phyloP scores from a whole-genome alignment of 2,113 vertebrate species.

The Nycticryphes semicollaris region DNA sequence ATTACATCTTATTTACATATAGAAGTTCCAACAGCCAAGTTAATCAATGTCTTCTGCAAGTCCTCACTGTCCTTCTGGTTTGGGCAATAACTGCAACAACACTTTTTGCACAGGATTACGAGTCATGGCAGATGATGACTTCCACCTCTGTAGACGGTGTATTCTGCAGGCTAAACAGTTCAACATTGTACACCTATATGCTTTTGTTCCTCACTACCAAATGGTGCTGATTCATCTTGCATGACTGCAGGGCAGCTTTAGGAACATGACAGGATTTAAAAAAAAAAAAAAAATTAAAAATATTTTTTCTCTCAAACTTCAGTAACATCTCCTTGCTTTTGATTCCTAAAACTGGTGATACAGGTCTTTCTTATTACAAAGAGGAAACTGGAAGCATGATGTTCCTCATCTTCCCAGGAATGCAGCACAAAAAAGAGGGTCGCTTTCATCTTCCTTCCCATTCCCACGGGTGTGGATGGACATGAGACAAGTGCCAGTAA shows the following conservation, averaged over 20 bases:
- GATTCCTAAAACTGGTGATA: not conserved
- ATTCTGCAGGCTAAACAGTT: not conserved
- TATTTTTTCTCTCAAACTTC: not conserved
- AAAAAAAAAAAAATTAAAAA: not conserved
- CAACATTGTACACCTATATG: not conserved
- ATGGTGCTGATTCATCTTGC: not conserved
- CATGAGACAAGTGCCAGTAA: not conserved
- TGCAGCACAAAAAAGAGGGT: not conserved
- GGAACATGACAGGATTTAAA: not conserved
- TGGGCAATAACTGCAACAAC: not conserved
- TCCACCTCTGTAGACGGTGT: not conserved
- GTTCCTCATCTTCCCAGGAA: not conserved
- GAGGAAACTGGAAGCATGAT: not conserved
- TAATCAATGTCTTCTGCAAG: constrained; percentile 10
- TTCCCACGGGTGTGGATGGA: not conserved
- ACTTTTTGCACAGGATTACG: not conserved
- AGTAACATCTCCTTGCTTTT: not conserved
- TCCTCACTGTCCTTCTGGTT: not conserved
- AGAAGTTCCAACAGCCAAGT: not conserved
- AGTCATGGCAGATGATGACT: not conserved
- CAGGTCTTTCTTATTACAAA: not conserved
- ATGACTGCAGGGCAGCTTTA: not conserved
- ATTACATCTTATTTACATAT: not conserved
- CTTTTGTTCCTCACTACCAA: not conserved
- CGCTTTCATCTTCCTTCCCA: not conserved